Evolutionary conservation across 64 coral and sea anemone genomes (phyloP), one percentile per base, ranked within the genome.

Genomic region (Montipora foliosa): DNA sequence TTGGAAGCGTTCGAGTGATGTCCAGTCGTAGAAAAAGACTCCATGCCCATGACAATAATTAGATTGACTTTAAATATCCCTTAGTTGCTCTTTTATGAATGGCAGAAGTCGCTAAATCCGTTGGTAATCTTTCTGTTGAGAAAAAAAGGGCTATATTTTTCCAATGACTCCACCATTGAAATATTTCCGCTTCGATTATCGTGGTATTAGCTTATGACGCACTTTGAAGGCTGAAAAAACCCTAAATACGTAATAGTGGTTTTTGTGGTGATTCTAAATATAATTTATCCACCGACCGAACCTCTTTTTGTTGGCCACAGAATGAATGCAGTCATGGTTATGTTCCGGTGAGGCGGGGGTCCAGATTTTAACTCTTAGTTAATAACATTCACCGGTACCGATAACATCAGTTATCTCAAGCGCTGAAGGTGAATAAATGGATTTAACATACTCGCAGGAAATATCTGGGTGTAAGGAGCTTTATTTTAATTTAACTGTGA

Each of bases 241-340:
- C 47, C 16, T 3, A 19, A 78, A 17, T 49, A 78, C 76, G 79
- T 81, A 61, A 58, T 61, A 25, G 79, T 25, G 79, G 79, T 81
- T 81, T 81, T 71, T 64, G 61, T 5, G 5, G 24, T 80, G 49
- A 37, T 8, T 52, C 78, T 79, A 79, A 79, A 79, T 79, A 79
- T 79, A 79, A 22, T 55, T 55, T 55, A 11, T 4, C 16, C 78
- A 79, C 1, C n/a, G 29, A 76, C 46, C 49, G 10, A 79, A 47
- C 19, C 78, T 55, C 52, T 10, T 55, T 10, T 55, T 55, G 52
- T 55, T 55, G 52, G 52, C 52, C 52, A 10, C 9, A 6, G n/a
- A 61, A 58, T 11, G n/a, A 29, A 49, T 59, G n/a, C 53, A 80
- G 20, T 80, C 78, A n/a, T 16, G 6, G 53, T 57, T 57, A 59